phyloP scores from a whole-genome alignment of 2,888 invertebrate species.

The Leucoma salicis region DNA sequence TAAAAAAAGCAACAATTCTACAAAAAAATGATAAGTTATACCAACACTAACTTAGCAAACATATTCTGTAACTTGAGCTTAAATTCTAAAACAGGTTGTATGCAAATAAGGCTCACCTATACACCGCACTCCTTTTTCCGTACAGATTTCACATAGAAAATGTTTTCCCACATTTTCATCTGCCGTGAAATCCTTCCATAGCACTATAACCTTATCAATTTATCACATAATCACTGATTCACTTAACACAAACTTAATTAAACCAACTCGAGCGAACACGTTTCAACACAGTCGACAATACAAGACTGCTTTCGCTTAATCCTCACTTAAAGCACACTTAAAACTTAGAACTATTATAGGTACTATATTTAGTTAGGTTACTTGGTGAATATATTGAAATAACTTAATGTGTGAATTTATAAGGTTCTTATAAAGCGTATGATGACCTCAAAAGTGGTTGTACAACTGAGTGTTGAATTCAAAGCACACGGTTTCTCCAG shows the following conservation, averaged over 20 bases:
- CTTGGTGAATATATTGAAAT: constrained; percentile 40
- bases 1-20: too few species aligned
- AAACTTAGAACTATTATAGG: constrained; percentile 10
- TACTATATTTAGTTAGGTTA: constrained; percentile 23
- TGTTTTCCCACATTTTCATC: constrained; percentile 67
- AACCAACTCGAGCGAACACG: constrained; percentile 38
- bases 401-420: constrained; percentile 46
- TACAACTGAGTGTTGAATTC: constrained; percentile 74
- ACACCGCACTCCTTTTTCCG: constrained; percentile 68
- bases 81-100: constrained; percentile 15
- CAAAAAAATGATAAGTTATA: too few species aligned
- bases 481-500: constrained; percentile 71
- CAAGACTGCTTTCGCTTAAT: constrained; percentile 25
- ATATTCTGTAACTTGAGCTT: constrained; percentile 23
- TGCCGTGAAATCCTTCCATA: constrained; percentile 38
- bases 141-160: constrained; percentile 72
- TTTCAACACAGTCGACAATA: constrained; percentile 30
- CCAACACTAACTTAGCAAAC: constrained; percentile 8
- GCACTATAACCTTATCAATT: neutral
- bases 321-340: constrained; percentile 20
- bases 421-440: constrained; percentile 66
- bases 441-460: constrained; percentile 74
- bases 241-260: constrained; percentile 44
- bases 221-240: constrained; percentile 37
- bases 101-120: constrained; percentile 53